phyloP scores from a whole-genome alignment of 2,888 invertebrate genomes.

The Lordiphosa andalusiaca region DNA sequence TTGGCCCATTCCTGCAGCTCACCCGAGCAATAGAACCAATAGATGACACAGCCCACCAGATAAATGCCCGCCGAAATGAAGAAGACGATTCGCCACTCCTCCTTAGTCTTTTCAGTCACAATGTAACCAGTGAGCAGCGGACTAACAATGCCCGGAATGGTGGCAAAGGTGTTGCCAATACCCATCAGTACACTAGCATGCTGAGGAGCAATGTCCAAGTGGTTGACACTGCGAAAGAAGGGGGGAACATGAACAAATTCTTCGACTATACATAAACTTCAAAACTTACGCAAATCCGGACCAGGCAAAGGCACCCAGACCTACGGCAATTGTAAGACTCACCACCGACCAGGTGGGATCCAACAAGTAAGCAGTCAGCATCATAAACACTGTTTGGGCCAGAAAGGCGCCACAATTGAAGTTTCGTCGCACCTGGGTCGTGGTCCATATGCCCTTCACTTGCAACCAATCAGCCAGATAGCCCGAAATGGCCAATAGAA shows the following conservation, averaged over 20 bases:
- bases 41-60: slow-evolving; percentile 90
- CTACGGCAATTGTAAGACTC: slow-evolving; percentile 93
- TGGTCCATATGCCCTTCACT: slow-evolving; percentile 84
- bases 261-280: background rate
- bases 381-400: slow-evolving; percentile 92
- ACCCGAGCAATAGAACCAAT: slow-evolving; percentile 90
- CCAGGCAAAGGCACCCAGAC: slow-evolving; percentile 95
- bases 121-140: slow-evolving; percentile 90
- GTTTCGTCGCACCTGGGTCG: slow-evolving; percentile 87
- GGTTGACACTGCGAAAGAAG: slow-evolving; percentile 84
- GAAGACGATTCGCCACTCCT: slow-evolving; percentile 93
- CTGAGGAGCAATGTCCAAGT: slow-evolving; percentile 94
- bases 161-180: slow-evolving; percentile 93
- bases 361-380: slow-evolving; percentile 88
- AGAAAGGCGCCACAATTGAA: slow-evolving; percentile 89
- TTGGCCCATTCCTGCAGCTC: slow-evolving; percentile 91
- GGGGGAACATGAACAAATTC: background rate
- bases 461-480: slow-evolving; percentile 91
- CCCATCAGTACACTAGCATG: slow-evolving; percentile 96
- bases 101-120: slow-evolving; percentile 86
- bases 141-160: slow-evolving; percentile 94
- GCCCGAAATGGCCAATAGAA: slow-evolving; percentile 89
- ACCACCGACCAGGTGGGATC: slow-evolving; percentile 86
- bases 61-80: slow-evolving; percentile 92
- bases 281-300: slow-evolving; percentile 89